phyloP scores from a whole-genome alignment of 2,888 invertebrate species.

The Drosophila meridiana region DNA sequence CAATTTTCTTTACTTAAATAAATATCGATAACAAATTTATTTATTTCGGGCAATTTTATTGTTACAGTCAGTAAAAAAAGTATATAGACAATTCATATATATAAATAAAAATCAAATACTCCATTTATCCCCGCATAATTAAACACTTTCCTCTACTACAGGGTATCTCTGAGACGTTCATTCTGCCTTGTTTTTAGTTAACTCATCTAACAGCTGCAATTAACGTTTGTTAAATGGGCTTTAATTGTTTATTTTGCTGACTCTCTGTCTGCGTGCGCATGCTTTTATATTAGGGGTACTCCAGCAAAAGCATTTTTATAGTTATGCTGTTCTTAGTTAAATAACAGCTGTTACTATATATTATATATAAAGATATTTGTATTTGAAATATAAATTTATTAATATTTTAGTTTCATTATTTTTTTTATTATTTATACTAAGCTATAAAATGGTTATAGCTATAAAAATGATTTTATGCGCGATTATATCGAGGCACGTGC shows the following conservation, averaged over 20 bases:
- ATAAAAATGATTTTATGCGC: background rate
- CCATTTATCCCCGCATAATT: background rate
- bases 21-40: background rate
- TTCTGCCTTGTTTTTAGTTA: background rate
- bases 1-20: background rate
- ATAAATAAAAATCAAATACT: background rate
- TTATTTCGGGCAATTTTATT: background rate
- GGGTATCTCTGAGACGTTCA: background rate
- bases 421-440: background rate
- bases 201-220: constrained; percentile 25
- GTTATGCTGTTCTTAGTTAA: background rate
- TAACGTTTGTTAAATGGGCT: constrained; percentile 25
- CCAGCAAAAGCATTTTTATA: background rate
- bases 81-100: background rate
- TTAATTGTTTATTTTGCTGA: constrained; percentile 21
- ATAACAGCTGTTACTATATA: background rate
- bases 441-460: background rate
- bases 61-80: no score
- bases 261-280: background rate
- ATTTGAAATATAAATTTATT: background rate
- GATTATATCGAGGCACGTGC: constrained; percentile 39
- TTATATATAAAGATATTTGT: background rate
- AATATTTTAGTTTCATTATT: background rate
- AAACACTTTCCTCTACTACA: background rate
- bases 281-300: background rate